A percentile compares a stretch with the other conserved stretches of the same genome.
Evolutionary conservation across 2,888 invertebrate species (phyloP).

Genomic region (Mesochorus sp.): DNA sequence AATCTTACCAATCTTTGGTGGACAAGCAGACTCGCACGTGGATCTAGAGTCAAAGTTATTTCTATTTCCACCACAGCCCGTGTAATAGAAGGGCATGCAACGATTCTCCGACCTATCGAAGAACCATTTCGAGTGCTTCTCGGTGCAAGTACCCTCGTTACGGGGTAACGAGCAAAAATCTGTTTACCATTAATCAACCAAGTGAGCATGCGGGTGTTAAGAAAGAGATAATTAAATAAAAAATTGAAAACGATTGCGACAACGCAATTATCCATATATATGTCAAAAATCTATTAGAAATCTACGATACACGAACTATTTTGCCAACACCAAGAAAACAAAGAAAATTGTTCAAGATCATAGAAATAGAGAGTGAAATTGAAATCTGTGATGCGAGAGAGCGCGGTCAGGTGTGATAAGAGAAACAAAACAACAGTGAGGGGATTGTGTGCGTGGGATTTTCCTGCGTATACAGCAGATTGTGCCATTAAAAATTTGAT

Average conservation of each 20-base stretch:
- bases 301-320: neutral
- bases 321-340: constrained; percentile 36
- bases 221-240: neutral
- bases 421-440: too few species aligned
- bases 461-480: too few species aligned
- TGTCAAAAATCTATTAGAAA: neutral
- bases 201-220: constrained; percentile 77
- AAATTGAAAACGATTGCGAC: constrained; percentile 1
- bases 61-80: constrained; percentile 94
- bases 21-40: constrained; percentile 90
- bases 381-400: too few species aligned
- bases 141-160: constrained; percentile 90
- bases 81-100: constrained; percentile 96
- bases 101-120: constrained; percentile 92
- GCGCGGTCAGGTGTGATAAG: too few species aligned
- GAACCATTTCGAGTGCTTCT: constrained; percentile 91
- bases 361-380: constrained; percentile 4
- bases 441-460: too few species aligned
- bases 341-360: neutral
- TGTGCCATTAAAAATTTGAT: too few species aligned
- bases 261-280: neutral
- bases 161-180: constrained; percentile 90
- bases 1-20: constrained; percentile 89
- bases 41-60: constrained; percentile 91
- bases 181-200: constrained; percentile 82